Conservation (phyloP, 2,888 invertebrate species). For the Timema podura region DNA sequence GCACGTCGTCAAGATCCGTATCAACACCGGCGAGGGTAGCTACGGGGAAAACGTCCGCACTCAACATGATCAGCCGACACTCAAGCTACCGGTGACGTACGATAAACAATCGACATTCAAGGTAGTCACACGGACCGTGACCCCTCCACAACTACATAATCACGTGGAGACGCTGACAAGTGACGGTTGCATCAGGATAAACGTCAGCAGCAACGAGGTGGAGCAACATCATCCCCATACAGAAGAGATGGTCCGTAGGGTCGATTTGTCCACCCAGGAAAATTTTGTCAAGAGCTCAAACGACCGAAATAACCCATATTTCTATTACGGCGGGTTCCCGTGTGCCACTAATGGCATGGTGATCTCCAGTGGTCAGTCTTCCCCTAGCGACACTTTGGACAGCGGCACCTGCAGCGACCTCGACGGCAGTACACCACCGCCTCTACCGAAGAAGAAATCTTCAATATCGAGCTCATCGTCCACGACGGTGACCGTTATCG, state of each 20-base stretch:
- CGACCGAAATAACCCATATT: constrained; percentile 45
- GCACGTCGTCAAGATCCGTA: constrained; percentile 68
- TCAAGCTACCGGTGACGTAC: constrained; percentile 19
- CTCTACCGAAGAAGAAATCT: constrained; percentile 61
- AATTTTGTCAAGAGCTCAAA: constrained; percentile 18
- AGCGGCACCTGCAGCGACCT: constrained; percentile 83
- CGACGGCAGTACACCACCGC: constrained; percentile 64
- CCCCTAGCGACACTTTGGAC: constrained; percentile 77
- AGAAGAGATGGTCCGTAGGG: constrained; percentile 23
- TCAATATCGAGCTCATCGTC: constrained; percentile 6
- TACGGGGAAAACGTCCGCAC: not conserved
- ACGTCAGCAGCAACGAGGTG: constrained; percentile 49
- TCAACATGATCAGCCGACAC: constrained; percentile 11
- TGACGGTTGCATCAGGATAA: constrained; percentile 57
- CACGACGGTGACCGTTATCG: constrained; percentile 50
- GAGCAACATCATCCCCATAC: constrained; percentile 17
- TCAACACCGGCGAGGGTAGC: constrained; percentile 56
- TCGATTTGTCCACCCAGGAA: not conserved
- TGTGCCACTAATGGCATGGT: constrained; percentile 55
- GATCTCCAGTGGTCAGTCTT: constrained; percentile 77
- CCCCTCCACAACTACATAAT: constrained; percentile 24
- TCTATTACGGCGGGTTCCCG: constrained; percentile 54
- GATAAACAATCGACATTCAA: too few species aligned
- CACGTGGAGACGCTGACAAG: constrained; percentile 39
- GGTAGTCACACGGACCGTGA: not conserved